Base-by-base conservation (phyloP, 2,888 invertebrate species). In the Stegana nigrithorax region DNA sequence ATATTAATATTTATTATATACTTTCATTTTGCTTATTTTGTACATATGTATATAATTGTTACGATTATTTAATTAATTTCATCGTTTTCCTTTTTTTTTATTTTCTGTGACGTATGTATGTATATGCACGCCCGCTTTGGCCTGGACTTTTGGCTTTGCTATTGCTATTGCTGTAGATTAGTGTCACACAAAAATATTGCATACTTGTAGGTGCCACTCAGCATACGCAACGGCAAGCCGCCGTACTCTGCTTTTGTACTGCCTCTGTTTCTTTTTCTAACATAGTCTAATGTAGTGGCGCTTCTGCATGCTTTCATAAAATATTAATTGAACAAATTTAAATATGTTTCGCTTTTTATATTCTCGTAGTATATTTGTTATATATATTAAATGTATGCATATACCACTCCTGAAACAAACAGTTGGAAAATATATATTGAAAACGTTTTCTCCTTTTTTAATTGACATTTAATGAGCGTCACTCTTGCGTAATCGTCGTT, bases 351-450 rank as follows among this genome's bases (percentile, higher is more conserved):
- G 2, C 23, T 56, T 17, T 36, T 51, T 51, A 51, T 8, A 36
- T 36, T 32, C 19, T 14, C 23, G 23, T 56, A 19, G 6, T 14
- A 44, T 44, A 6, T 44, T 23, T 26, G n/a, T 56, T 56, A 39
- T 19, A 36, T 56, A 36, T 56, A 6, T n/a, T 44, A 44, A 29
- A 7, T 56, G 25, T 51, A 51, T 32, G 19, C 12, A 56, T 56
- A 36, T 56, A 4, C 7, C 21, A 39, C 14, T 44, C 5, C n/a
- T 8, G 17, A 56, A 36, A n/a, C 21, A n/a, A 57, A 53, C 56
- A 66, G 63, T 72, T 72, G 72, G 69, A 72, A 70, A 71, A 68
- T 70, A 73, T 73, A 71, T 73, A 73, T 73, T 60, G 21, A 14
- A 51, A 51, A 45, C 47, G 59, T 50, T 57, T 23, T 14, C n/a